Percentiles rank a stretch among this genome's conserved stretches.
Conservation (phyloP, 2,113 vertebrate species). For the Syrmaticus mikado region DNA sequence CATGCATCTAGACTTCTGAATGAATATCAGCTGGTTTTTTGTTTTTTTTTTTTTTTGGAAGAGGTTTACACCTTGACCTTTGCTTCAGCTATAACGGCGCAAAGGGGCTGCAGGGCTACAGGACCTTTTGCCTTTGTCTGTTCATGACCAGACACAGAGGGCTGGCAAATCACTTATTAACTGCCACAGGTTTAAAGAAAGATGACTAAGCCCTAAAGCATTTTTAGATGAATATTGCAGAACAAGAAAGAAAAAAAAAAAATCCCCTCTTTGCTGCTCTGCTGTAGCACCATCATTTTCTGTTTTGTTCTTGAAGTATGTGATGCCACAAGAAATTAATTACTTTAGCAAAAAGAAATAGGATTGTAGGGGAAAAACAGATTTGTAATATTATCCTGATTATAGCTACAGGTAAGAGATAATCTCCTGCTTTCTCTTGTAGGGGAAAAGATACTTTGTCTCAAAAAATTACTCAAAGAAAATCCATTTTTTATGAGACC, state of each 20-base stretch:
- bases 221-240: constrained; percentile 33
- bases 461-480: neutral
- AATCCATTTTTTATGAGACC: neutral
- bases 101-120: neutral
- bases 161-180: constrained; percentile 38
- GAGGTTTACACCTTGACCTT: neutral
- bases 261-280: constrained; percentile 2
- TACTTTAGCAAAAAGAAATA: constrained; percentile 71
- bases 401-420: constrained; percentile 30
- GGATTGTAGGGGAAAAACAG: constrained; percentile 51
- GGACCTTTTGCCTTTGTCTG: neutral
- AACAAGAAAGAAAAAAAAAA: neutral
- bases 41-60: neutral
- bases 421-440: constrained; percentile 4
- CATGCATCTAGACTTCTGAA: neutral
- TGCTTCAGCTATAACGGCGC: neutral
- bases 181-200: constrained; percentile 40
- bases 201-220: neutral
- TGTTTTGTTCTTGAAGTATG: constrained; percentile 72
- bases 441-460: neutral
- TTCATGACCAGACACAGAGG: neutral
- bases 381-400: constrained; percentile 65
- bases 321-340: constrained; percentile 75
- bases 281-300: constrained; percentile 45
- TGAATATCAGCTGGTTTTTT: neutral